phyloP scores from a whole-genome alignment of 2,113 vertebrate species.

The Hippocampus barbouri region DNA sequence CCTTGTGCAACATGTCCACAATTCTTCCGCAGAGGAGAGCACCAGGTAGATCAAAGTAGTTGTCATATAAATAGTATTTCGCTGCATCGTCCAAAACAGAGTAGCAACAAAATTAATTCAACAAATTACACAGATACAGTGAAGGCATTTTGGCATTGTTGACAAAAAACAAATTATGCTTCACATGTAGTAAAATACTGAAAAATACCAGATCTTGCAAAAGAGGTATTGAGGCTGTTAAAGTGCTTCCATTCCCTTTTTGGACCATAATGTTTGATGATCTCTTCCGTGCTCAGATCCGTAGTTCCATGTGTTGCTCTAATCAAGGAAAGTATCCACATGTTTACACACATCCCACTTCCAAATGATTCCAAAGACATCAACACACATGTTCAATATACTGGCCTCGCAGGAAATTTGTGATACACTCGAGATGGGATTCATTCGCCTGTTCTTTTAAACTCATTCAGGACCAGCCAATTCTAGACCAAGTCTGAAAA shows the following conservation, averaged over 20 bases:
- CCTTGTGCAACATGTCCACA: constrained; percentile 86
- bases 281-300: constrained; percentile 76
- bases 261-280: constrained; percentile 79
- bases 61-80: constrained; percentile 94
- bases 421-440: too few species aligned
- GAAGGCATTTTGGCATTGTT: background rate
- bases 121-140: background rate
- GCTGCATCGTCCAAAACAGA: constrained; percentile 68
- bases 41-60: constrained; percentile 94
- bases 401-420: too few species aligned
- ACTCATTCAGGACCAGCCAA: too few species aligned
- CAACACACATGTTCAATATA: too few species aligned
- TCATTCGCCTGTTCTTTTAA: background rate
- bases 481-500: too few species aligned
- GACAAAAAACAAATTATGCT: background rate
- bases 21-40: constrained; percentile 87
- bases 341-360: background rate
- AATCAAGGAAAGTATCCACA: constrained; percentile 23
- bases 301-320: constrained; percentile 88
- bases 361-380: background rate
- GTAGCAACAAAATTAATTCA: background rate
- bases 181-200: background rate
- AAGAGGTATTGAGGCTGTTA: constrained; percentile 77
- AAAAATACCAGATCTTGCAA: constrained; percentile 83
- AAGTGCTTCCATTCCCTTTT: constrained; percentile 87